Conservation (phyloP, 2,797 vertebrate genomes). For the Sebastes ruberrimus region DNA sequence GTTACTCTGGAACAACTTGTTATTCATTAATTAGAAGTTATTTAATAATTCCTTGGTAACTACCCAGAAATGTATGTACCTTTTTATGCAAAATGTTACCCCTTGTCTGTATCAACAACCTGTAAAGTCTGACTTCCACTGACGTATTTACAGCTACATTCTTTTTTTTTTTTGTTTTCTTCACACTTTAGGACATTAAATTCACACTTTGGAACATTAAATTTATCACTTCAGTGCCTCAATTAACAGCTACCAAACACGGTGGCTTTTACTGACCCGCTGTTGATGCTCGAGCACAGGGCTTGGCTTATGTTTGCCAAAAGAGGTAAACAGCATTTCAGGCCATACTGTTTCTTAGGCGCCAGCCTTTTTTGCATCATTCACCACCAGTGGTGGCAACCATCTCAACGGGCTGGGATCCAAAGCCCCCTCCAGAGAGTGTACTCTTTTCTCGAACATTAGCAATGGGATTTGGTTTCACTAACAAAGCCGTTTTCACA, state of each 20-base stretch:
- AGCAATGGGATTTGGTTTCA: constrained; percentile 73
- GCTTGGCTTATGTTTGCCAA: constrained; percentile 32
- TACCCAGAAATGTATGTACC: not conserved
- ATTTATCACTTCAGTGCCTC: constrained; percentile 44
- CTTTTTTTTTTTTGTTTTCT: constrained; percentile 24
- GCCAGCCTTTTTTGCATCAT: constrained; percentile 63
- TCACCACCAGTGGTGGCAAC: constrained; percentile 64
- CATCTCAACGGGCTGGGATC: constrained; percentile 66
- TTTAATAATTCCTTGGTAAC: not conserved
- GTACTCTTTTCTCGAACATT: constrained; percentile 53
- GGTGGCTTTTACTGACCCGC: constrained; percentile 48
- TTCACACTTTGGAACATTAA: constrained; percentile 38
- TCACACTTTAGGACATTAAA: constrained; percentile 39
- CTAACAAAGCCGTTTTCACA: constrained; percentile 77
- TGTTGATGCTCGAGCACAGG: constrained; percentile 30
- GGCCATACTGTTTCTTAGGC: constrained; percentile 47
- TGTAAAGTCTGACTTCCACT: constrained; percentile 38
- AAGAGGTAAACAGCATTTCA: constrained; percentile 67
- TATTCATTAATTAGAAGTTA: constrained; percentile 2
- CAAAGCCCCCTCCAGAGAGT: constrained; percentile 66
- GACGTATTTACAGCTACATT: constrained; percentile 32
- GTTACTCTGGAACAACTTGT: not conserved
- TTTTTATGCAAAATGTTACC: not conserved
- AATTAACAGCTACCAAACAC: constrained; percentile 46
- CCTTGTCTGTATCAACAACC: not conserved